Base-by-base conservation (phyloP, 2,113 vertebrate species). In the Phaethornis superciliosus region DNA sequence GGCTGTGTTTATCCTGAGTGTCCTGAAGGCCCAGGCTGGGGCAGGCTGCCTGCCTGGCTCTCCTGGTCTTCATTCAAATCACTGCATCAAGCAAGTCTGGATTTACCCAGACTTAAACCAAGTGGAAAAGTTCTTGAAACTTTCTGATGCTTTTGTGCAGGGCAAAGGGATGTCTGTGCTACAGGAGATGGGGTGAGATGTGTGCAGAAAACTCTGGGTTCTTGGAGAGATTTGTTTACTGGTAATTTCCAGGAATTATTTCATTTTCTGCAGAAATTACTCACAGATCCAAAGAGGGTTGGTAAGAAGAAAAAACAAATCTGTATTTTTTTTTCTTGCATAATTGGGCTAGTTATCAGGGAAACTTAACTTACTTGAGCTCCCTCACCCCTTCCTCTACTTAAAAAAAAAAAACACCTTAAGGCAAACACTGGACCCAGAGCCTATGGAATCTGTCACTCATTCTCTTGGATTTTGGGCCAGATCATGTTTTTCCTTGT, bases 201-300 rank as follows among this genome's bases (percentile, higher is more conserved):
- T 35, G 37, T 20, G 17, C 83, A 93, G 90, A 84, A 89, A 90
- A 86, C 55, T 88, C 54, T 85, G 74, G 21, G 32, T 77, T 80
- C 58, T 83, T 28, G 47, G 49, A 78, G 51, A 59, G 81, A 33
- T 64, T 23, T 12, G 20, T 44, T 71, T 89, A 75, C 49, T 60
- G 87, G 67, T 51, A 9, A n/a, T 85, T 88, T 79, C 70, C 63
- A 93, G 65, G 75, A 77, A 42, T 51, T 0, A 2, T 30, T 69
- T 47, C 24, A 27, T 81, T 92, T 91, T 64, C 83, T 64, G 84
- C 14, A 64, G 82, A 49, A 72, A 59, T 55, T 76, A 20, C 49
- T 44, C 13, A 11, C 70, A 46, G n/a, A 16, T 74, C 79, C 47
- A 42, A 80, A 92, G 35, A 46, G 24, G 51, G 28, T 17, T 33